Percentiles rank a stretch among this genome's conserved stretches.
These are phyloP conservation scores for Eira barbara DNA, from an alignment of 2,113 vertebrate species.

Conservation along the genomic window DNA sequence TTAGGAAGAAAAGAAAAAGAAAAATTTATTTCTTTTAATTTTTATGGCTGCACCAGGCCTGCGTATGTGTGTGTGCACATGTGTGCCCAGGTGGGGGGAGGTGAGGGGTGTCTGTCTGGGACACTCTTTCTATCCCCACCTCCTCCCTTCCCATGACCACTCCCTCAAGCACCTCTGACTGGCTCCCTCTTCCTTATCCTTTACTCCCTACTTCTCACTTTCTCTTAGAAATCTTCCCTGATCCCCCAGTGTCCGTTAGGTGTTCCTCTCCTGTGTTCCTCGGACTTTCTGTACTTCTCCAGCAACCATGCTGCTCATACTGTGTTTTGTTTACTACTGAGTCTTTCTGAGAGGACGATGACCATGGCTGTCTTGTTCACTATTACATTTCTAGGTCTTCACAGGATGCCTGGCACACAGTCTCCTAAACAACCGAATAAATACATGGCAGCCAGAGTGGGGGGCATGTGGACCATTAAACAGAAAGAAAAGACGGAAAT, in stretches of 20 bases:
- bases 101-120: not conserved
- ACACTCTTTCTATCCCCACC: not conserved
- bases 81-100: not conserved
- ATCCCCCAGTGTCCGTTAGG: not conserved
- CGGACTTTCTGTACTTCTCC: not conserved
- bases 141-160: not conserved
- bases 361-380: not conserved
- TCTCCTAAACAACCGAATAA: not conserved
- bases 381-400: not conserved
- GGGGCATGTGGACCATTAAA: not conserved
- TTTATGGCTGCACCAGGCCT: not conserved
- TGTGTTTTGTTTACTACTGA: not conserved
- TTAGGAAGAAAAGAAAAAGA: not conserved
- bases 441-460: not conserved
- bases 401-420: not conserved
- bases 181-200: not conserved
- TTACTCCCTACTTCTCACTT: not conserved
- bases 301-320: rapidly evolving
- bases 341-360: not conserved
- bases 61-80: rapidly evolving
- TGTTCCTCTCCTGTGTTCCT: not conserved
- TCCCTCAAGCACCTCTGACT: not conserved
- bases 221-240: not conserved
- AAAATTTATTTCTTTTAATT: not conserved
- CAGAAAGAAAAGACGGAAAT: not conserved